Conservation (phyloP, 2,113 vertebrate genomes). For the Osmerus mordax region DNA sequence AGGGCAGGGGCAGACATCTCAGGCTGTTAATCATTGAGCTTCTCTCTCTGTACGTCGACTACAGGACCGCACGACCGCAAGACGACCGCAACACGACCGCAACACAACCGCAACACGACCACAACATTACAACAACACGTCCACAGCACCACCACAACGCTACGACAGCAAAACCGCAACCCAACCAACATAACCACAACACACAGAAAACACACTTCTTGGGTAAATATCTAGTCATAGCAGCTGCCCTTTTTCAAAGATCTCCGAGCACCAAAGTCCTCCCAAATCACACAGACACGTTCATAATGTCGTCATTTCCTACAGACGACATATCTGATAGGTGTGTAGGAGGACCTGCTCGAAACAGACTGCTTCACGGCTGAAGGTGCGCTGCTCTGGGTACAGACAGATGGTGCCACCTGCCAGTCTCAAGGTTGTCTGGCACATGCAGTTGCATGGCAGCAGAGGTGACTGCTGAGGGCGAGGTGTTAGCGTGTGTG, state of each 20-base stretch:
- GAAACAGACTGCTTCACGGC: too few species aligned
- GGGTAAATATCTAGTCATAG: too few species aligned
- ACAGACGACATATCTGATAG: background rate
- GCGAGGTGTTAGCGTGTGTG: background rate
- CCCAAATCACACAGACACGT: too few species aligned
- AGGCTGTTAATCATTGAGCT: conserved; percentile 20
- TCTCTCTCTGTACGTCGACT: background rate
- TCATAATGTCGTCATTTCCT: too few species aligned
- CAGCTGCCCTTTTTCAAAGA: too few species aligned
- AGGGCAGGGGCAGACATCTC: background rate
- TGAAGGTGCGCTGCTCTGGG: conserved; percentile 4
- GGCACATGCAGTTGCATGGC: conserved; percentile 6
- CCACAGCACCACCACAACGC: too few species aligned
- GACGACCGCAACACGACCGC: too few species aligned
- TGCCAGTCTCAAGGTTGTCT: conserved; percentile 43
- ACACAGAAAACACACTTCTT: too few species aligned
- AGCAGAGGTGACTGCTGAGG: background rate
- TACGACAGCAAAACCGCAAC: too few species aligned
- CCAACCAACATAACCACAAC: too few species aligned
- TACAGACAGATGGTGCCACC: conserved; percentile 45
- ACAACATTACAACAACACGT: too few species aligned
- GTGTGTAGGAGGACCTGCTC: background rate
- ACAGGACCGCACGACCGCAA: background rate
- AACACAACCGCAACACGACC: background rate
- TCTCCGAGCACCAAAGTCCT: too few species aligned